phyloP scores from a whole-genome alignment of 2,113 vertebrate genomes.

The Toxostoma redivivum region DNA sequence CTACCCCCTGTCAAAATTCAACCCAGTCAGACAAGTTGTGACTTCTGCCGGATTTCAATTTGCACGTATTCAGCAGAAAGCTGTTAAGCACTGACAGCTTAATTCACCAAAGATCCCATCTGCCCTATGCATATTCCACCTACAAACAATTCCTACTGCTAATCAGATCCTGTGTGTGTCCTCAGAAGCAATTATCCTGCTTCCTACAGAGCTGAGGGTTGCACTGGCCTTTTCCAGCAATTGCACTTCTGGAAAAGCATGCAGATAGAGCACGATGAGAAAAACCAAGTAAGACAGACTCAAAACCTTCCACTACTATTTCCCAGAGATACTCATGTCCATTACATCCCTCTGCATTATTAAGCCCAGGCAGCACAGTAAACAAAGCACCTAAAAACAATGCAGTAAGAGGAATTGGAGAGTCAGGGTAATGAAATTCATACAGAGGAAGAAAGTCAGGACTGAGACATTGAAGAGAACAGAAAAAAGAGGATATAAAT shows the following conservation, averaged over 20 bases:
- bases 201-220: background rate
- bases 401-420: background rate
- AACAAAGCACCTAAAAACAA: background rate
- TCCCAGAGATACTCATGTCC: background rate
- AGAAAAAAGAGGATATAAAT: background rate
- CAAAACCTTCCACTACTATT: background rate
- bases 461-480: background rate
- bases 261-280: background rate
- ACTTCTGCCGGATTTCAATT: background rate
- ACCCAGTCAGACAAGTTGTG: background rate
- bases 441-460: background rate
- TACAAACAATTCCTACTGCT: background rate
- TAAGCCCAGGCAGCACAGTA: background rate
- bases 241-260: background rate
- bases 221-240: background rate
- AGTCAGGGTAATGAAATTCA: background rate
- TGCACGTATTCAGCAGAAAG: background rate
- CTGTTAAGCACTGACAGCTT: background rate
- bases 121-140: constrained; percentile 2
- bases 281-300: background rate
- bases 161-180: background rate
- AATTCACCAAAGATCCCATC: constrained; percentile 14
- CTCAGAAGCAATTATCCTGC: background rate
- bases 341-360: background rate
- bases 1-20: background rate